Evolutionary conservation across 2,888 invertebrate species (phyloP).

Genomic region (Acronicta leporina): DNA sequence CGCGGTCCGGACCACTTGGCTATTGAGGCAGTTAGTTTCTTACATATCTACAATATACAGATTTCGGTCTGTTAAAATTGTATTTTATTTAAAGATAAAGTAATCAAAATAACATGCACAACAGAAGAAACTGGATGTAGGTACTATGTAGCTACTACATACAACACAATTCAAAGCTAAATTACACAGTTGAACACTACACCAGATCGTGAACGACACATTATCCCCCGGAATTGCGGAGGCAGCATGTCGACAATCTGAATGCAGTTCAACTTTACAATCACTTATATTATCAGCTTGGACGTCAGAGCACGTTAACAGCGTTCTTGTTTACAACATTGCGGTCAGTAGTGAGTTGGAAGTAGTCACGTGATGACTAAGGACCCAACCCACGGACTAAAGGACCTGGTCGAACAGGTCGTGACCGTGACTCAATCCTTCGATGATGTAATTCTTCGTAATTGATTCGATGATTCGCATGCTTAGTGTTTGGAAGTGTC

Average conservation of each 20-base stretch:
- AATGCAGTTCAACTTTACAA: conserved; percentile 54
- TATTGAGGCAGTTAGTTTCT: too few species aligned
- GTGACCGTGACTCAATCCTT: conserved; percentile 85
- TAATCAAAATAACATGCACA: neutral
- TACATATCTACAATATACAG: too few species aligned
- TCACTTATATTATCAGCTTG: conserved; percentile 57
- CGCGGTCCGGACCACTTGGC: too few species aligned
- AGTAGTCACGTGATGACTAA: conserved; percentile 78
- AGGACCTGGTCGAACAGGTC: conserved; percentile 77
- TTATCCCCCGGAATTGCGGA: conserved; percentile 54
- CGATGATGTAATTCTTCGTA: conserved; percentile 84
- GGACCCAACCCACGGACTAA: conserved; percentile 78
- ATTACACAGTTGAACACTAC: conserved; percentile 15
- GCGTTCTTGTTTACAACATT: conserved; percentile 71
- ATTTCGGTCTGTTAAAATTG: too few species aligned
- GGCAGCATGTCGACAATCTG: conserved; percentile 44
- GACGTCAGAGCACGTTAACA: conserved; percentile 64
- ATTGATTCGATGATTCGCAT: conserved; percentile 81
- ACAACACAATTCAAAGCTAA: conserved; percentile 7
- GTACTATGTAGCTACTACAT: neutral
- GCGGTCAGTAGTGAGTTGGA: conserved; percentile 77
- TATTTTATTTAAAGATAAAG: too few species aligned
- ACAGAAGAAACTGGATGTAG: neutral
- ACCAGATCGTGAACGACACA: conserved; percentile 38
- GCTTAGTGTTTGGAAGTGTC: conserved; percentile 66